These are phyloP conservation scores for Fopius arisanus DNA, from an alignment of 1,140 invertebrate species.

Conservation along the genomic window DNA sequence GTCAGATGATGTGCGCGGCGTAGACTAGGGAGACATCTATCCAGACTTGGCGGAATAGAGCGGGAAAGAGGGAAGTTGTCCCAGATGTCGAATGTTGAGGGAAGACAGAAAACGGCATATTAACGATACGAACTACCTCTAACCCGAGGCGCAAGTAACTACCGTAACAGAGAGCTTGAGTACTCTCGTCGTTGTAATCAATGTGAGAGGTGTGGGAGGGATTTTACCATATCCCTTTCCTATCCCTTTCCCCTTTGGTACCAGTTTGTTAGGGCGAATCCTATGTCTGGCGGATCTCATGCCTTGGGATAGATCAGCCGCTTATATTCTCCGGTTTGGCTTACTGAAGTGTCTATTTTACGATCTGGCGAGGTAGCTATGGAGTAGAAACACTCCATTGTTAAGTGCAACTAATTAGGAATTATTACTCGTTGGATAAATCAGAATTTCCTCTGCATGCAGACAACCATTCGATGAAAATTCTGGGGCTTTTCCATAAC, in stretches of 20 bases:
- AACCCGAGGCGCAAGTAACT: background rate
- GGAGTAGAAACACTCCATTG: background rate
- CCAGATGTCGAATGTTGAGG: background rate
- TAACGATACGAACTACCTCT: background rate
- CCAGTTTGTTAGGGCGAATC: background rate
- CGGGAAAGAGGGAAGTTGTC: background rate
- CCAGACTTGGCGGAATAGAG: background rate
- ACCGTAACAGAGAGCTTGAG: background rate
- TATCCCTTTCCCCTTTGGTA: background rate
- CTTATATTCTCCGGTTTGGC: background rate
- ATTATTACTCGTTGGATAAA: background rate
- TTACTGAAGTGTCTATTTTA: background rate
- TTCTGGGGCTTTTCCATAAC: no score
- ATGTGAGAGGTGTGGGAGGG: background rate
- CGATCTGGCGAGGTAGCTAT: background rate
- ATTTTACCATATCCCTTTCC: background rate
- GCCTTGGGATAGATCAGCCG: background rate
- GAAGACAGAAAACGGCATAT: background rate
- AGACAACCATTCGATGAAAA: no score
- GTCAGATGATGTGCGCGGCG: background rate
- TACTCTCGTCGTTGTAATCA: conserved; percentile 6
- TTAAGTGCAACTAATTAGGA: background rate
- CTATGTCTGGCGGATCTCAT: background rate
- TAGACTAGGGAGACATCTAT: background rate
- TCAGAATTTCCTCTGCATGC: background rate